Percentiles rank a stretch among this genome's conserved stretches.
Conservation (phyloP, 37 sponge, comb jelly and placozoan species). For the Chondrilla cf. caribensis region DNA sequence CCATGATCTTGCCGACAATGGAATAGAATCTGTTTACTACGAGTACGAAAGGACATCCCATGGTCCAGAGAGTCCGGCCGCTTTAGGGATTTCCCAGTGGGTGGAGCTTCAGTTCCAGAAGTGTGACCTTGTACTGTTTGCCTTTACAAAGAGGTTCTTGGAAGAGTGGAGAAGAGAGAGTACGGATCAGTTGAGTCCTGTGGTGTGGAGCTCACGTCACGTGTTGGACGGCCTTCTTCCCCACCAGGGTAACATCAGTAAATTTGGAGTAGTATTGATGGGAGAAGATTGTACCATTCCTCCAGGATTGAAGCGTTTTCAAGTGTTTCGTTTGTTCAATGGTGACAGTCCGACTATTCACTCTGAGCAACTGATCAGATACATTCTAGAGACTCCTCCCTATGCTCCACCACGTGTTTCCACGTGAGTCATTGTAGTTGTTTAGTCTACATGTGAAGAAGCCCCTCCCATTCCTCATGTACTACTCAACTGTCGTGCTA, state of each 20-base stretch:
- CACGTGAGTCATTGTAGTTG: too few relatives aligned
- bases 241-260: neutral
- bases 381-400: slow-evolving; percentile 3
- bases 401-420: slow-evolving; percentile 5
- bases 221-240: slow-evolving; percentile 15
- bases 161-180: slow-evolving; percentile 19
- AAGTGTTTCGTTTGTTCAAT: neutral
- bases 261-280: slow-evolving; percentile 9
- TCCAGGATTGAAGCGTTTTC: neutral
- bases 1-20: neutral
- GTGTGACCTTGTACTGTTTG: slow-evolving; percentile 13
- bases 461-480: too few relatives aligned
- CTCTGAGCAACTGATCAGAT: neutral
- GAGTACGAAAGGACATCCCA: neutral
- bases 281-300: neutral
- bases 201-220: neutral
- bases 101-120: slow-evolving; percentile 9
- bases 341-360: neutral
- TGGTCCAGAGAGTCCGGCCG: neutral
- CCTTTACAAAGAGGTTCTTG: slow-evolving; percentile 4
- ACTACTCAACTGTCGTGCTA: too few relatives aligned
- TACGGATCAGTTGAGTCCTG: neutral
- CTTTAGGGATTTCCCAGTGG: slow-evolving; percentile 1
- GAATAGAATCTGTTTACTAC: neutral
- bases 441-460: too few relatives aligned